Base-by-base conservation (phyloP, 2,797 vertebrate genomes). In the Malurus leucopterus region DNA sequence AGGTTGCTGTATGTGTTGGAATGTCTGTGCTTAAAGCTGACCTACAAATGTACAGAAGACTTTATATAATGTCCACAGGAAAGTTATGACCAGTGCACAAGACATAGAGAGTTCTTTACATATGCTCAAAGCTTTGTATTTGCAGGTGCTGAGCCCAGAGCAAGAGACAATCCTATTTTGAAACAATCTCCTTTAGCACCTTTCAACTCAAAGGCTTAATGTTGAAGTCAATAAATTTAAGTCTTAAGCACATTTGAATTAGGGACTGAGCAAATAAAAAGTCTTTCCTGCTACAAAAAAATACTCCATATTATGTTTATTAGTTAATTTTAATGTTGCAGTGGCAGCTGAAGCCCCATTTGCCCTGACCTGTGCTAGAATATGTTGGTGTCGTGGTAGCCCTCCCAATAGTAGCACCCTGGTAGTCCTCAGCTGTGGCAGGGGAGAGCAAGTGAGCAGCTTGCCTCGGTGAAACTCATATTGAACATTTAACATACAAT, bases 321-420 rank as follows among this genome's bases (percentile, higher is more conserved):
- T 84, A 34, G 38, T 74, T 85, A 34, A 57, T 43, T 72, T 70
- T 67, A 74, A 23, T 69, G 43, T 34, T 63, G 4, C 6, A 27
- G 8, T 47, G 72, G 27, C 24, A 64, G 21, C 10, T n/a, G 10
- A 51, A 58, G 30, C 16, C 3, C 4, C 0, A 0, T 62, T 63
- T 67, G 6, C 10, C 23, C 70, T 67, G 14, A 57, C 6, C 61
- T 70, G 6, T 55, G 8, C 32, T 83, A 54, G 32, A 53, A 75
- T 9, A 2, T 64, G 19, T 50, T 70, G 22, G 8, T 36, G 36
- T 36, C 36, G 10, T 36, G 36, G 36, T 36, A 36, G 36, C 5
- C 36, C 36, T 11, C 36, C 36, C 36, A 36, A 5, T 36, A 36
- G 36, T 36, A 36, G 36, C 36, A 11, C 36, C 36, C 36, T 36